Conservation (phyloP, 1,140 invertebrate species). For the Dendroctonus valens region DNA sequence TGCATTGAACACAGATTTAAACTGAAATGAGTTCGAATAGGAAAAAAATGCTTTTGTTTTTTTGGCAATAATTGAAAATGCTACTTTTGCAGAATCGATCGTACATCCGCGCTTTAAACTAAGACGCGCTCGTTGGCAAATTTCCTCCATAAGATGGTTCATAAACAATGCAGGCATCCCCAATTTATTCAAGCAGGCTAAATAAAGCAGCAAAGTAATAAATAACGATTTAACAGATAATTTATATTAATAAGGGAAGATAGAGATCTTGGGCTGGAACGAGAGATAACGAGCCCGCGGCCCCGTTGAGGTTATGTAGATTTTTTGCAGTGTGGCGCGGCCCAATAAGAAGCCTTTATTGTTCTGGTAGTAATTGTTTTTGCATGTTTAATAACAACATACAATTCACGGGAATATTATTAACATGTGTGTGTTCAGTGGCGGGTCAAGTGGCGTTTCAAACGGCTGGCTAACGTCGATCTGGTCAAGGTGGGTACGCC, state of each 20-base stretch:
- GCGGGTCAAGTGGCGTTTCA: too few relatives aligned
- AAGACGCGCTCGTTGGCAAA: not conserved
- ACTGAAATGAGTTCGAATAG: too few relatives aligned
- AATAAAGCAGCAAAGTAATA: constrained; percentile 24
- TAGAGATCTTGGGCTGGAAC: constrained; percentile 29
- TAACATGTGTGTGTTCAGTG: constrained; percentile 22
- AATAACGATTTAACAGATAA: constrained; percentile 36
- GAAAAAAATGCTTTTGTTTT: too few relatives aligned
- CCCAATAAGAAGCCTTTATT: constrained; percentile 32
- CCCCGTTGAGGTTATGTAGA: constrained; percentile 21
- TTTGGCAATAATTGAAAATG: too few relatives aligned
- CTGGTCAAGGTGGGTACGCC: constrained; percentile 6
- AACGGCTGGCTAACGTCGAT: too few relatives aligned
- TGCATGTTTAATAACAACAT: constrained; percentile 28
- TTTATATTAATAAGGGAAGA: constrained; percentile 37
- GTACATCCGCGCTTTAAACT: too few relatives aligned
- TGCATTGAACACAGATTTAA: too few relatives aligned
- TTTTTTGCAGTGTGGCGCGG: constrained; percentile 1
- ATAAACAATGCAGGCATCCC: not conserved
- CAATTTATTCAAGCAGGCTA: constrained; percentile 13
- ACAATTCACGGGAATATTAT: constrained; percentile 15
- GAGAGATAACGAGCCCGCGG: constrained; percentile 21
- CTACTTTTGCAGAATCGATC: too few relatives aligned
- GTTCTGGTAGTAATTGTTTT: constrained; percentile 32
- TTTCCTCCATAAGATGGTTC: not conserved